Conservation (phyloP, 2,888 invertebrate genomes). For the Deroplatys truncata region DNA sequence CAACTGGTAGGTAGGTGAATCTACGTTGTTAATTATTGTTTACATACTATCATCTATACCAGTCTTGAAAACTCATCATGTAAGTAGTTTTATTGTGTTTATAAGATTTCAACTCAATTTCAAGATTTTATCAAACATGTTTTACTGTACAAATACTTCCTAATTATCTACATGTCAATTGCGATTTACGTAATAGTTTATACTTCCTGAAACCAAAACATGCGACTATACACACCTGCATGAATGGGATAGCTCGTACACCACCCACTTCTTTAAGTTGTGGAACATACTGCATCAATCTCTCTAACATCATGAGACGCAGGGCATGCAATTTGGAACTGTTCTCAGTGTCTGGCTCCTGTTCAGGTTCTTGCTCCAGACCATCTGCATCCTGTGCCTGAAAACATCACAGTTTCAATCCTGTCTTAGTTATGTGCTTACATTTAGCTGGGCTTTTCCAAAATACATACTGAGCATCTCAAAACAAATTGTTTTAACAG, state of each 20-base stretch:
- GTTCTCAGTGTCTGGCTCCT: constrained; percentile 43
- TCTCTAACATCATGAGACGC: constrained; percentile 66
- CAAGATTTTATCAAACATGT: no score
- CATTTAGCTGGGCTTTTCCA: neutral
- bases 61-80: no score
- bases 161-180: no score
- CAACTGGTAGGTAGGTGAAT: no score
- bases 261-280: constrained; percentile 74
- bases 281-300: constrained; percentile 73
- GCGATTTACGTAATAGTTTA: no score
- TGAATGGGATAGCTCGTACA: constrained; percentile 82
- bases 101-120: no score
- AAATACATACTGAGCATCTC: neutral
- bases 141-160: no score
- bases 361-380: constrained; percentile 41
- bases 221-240: constrained; percentile 60
- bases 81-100: no score
- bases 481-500: no score
- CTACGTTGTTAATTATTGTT: no score
- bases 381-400: constrained; percentile 31
- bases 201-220: no score
- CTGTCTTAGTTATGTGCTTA: neutral
- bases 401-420: neutral
- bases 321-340: constrained; percentile 60
- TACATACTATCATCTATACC: no score